Conservation (phyloP, 2,113 vertebrate species). For the Pantherophis guttatus region DNA sequence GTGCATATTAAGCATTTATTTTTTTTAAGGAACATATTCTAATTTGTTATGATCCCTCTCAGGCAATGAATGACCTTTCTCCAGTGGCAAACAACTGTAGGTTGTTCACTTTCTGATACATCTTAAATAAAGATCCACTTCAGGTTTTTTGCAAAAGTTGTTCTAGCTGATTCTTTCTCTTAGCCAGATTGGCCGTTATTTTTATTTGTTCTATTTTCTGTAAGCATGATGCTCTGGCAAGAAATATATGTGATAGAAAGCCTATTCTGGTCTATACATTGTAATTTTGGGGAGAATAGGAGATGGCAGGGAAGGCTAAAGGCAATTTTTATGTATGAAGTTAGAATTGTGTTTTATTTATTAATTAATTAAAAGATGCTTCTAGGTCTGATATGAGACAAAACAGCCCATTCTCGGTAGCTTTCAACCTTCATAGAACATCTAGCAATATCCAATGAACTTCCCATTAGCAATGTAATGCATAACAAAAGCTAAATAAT, state of each 20-base stretch:
- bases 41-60: not conserved
- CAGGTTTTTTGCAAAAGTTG: not conserved
- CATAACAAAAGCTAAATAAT: not conserved
- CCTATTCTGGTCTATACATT: not conserved
- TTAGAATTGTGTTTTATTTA: not conserved
- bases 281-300: not conserved
- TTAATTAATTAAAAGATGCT: not conserved
- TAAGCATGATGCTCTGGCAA: slow-evolving; percentile 6
- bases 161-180: not conserved
- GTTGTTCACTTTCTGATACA: not conserved
- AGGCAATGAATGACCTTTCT: slow-evolving; percentile 17
- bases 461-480: not conserved
- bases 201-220: slow-evolving; percentile 23
- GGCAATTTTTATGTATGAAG: not conserved
- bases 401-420: not conserved
- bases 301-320: not conserved
- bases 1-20: slow-evolving; percentile 34
- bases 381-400: not conserved
- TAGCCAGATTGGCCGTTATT: not conserved
- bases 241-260: slow-evolving; percentile 4
- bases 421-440: not conserved
- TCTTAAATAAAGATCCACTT: not conserved
- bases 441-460: not conserved
- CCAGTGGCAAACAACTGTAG: not conserved
- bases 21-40: not conserved